phyloP scores from a whole-genome alignment of 2,797 vertebrate genomes.

The Sebastes kiyomatsui region DNA sequence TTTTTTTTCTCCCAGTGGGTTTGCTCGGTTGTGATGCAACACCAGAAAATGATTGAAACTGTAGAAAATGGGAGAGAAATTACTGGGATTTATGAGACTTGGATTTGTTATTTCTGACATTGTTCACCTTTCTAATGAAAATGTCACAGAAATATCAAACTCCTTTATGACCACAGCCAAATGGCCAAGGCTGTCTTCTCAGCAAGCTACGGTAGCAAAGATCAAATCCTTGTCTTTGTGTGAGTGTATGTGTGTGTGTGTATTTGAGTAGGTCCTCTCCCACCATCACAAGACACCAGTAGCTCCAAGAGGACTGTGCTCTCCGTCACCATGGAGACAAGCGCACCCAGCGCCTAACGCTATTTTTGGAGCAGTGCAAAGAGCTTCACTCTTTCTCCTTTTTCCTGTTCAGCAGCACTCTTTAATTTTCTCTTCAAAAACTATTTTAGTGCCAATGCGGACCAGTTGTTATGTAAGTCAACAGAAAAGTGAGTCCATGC shows the following conservation, averaged over 20 bases:
- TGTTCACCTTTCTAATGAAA: constrained; percentile 26
- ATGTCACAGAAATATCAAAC: constrained; percentile 20
- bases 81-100: neutral
- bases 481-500: constrained; percentile 23
- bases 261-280: constrained; percentile 73
- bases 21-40: constrained; percentile 38
- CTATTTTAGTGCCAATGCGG: constrained; percentile 54
- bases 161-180: neutral
- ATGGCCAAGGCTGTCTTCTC: neutral
- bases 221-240: constrained; percentile 22
- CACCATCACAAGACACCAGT: constrained; percentile 79
- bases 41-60: constrained; percentile 10
- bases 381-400: constrained; percentile 78
- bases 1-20: neutral
- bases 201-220: neutral
- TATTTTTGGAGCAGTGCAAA: constrained; percentile 85
- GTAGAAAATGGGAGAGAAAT: constrained; percentile 4
- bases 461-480: constrained; percentile 69
- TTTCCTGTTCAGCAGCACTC: constrained; percentile 70
- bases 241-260: constrained; percentile 7
- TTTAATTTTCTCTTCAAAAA: constrained; percentile 76
- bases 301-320: constrained; percentile 79
- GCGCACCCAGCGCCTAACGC: constrained; percentile 82
- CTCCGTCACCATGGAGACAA: constrained; percentile 86
- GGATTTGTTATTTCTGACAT: constrained; percentile 14